Base-by-base conservation (phyloP, 2,888 invertebrate genomes). In the Drosophila seclusa region DNA sequence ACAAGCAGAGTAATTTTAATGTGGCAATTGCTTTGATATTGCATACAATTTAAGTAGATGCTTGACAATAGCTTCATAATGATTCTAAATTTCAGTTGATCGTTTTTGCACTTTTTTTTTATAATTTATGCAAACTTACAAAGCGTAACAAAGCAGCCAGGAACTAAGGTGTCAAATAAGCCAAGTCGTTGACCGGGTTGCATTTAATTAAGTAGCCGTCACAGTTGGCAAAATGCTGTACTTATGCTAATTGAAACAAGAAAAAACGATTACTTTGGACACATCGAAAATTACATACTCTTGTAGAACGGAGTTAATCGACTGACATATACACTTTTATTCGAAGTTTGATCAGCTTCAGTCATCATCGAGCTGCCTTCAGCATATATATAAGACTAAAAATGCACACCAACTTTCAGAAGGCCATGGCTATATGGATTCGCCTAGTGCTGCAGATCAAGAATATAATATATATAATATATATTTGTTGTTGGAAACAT, bases 1-100 rank as follows among this genome's bases (percentile, higher is more conserved):
- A 59, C 27, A 45, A 68, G 68, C 36, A 45, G 21, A 72, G 75
- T 69, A 60, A 82, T 76, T 83, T 83, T 69, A 83, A 83, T 83
- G 77, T 68, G 72, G 73, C 80, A 78, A 76, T 76, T 68, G 55
- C 50, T 52, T 78, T 78, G 69, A 58, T 60, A 58, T 73, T 64
- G 52, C 50, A 69, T 65, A 67, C 42, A 60, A 71, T 76, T 72
- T 77, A 16, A 24, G 64, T 67, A 68, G 62, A 76, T 71, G 66
- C 53, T 59, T 36, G 69, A 69, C 71, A 83, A 87, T 67, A 63
- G 62, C 54, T 50, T 67, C 50, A 83, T 73, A 67, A 58, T 68
- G 13, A 24, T 45, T 53, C 54, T 70, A 61, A 32, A 27, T 54
- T 66, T 58, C 53, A 63, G 49, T 54, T 52, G 24, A 52, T 55